Evolutionary conservation across 2,888 invertebrate genomes (phyloP), one percentile per base, ranked within the genome.

Genomic region (Aspidiotus destructor): DNA sequence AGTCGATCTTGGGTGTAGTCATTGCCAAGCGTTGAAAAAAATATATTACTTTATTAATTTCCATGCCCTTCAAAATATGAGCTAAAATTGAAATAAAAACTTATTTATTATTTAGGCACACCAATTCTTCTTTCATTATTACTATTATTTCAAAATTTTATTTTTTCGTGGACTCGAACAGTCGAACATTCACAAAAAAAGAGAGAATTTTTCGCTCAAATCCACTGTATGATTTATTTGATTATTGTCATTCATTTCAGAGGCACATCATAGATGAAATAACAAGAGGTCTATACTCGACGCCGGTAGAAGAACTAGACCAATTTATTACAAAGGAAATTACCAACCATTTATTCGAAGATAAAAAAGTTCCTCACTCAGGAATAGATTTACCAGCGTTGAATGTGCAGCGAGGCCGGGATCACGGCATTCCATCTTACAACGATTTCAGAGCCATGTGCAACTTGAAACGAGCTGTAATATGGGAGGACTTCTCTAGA

Each of bases 261-360:
- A 85, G 85, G 11, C 84, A 85, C 52, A 86, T 92, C 82, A 81
- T 89, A 28, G 94, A 94, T 77, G 92, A 93, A 77, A 85, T 94
- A 60, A 82, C 87, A 70, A 84, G 94, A 64, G 94, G 94, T 44
- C 79, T 94, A 10, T 82, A 91, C 0, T 87, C 92, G 0, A 92
- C 92, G 0, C 92, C 93, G 0, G 92, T 94, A 89, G 94, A 94
- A 78, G 90, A 89, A 1, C 79, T 94, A 62, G 94, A 94, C 79
- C 92, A 93, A 77, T 93, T 94, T 77, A 89, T 94, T 73, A 93
- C 94, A 0, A 92, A 92, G 0, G 94, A 94, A 81, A 92, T 94
- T 1, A 92, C 93, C 9, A 94, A 96, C 78, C 96, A 96, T 78
- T 80, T 96, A 68, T 96, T 96, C 77, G 95, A 96, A 77, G 89